These are phyloP conservation scores for Chinchilla lanigera DNA, from an alignment of 2,113 vertebrate species.

Conservation along the genomic window DNA sequence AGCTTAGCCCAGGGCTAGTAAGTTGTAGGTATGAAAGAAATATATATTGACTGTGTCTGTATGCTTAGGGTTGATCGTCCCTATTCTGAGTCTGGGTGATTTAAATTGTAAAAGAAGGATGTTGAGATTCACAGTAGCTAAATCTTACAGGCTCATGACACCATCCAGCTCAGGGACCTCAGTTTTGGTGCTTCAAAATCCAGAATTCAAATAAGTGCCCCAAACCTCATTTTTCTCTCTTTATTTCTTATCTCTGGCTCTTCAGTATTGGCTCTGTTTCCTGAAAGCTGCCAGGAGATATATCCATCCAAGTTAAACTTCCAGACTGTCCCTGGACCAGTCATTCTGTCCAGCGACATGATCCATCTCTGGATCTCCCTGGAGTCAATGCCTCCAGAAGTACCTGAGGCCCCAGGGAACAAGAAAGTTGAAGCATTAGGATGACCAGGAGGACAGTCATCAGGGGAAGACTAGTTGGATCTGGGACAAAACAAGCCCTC, in stretches of 20 bases:
- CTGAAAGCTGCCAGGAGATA: background rate
- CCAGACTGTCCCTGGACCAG: background rate
- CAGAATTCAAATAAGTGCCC: background rate
- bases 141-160: background rate
- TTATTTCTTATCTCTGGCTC: conserved; percentile 23
- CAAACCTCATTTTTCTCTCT: conserved; percentile 43
- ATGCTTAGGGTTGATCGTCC: background rate
- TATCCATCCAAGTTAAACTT: background rate
- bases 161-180: background rate
- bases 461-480: background rate
- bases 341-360: background rate
- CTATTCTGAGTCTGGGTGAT: background rate
- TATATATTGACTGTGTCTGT: background rate
- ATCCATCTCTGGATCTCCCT: background rate
- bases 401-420: background rate
- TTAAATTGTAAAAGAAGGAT: background rate
- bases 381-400: background rate
- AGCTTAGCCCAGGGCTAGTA: background rate
- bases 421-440: background rate
- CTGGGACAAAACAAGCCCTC: background rate
- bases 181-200: background rate
- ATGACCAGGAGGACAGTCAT: background rate
- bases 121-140: background rate
- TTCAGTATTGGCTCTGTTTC: background rate
- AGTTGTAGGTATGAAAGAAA: background rate